These are phyloP conservation scores for Delphinapterus leucas DNA, from an alignment of 2,113 vertebrate genomes.

Conservation along the genomic window DNA sequence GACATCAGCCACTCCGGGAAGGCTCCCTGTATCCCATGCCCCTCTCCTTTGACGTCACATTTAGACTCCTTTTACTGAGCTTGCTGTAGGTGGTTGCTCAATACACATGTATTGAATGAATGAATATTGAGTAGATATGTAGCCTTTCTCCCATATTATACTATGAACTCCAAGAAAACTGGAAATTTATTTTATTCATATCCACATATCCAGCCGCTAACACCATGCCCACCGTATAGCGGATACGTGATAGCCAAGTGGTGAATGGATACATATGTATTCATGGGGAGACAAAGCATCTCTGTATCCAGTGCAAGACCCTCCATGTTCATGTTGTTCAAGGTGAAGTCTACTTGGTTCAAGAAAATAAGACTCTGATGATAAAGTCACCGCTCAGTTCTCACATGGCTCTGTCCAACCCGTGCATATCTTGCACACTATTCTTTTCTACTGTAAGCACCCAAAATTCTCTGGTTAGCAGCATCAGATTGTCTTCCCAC, in stretches of 20 bases:
- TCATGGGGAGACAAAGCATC: not conserved
- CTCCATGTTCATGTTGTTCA: not conserved
- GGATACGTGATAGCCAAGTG: not conserved
- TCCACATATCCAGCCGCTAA: not conserved
- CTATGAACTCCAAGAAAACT: not conserved
- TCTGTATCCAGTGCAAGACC: not conserved
- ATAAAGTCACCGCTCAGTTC: not conserved
- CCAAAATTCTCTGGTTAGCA: not conserved
- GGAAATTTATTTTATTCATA: not conserved
- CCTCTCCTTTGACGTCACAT: not conserved
- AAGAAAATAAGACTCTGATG: not conserved
- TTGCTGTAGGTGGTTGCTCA: not conserved
- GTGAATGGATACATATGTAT: not conserved
- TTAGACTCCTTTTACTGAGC: not conserved
- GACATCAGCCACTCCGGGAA: not conserved
- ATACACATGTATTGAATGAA: not conserved
- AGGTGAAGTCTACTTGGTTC: not conserved
- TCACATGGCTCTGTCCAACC: not conserved
- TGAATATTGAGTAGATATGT: not conserved
- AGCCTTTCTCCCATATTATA: not conserved
- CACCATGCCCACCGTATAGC: not conserved
- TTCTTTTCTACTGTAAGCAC: not conserved
- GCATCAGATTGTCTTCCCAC: not conserved
- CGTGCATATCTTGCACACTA: rapidly evolving
- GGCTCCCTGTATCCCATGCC: not conserved